A percentile compares a stretch with the other conserved stretches of the same genome.
phyloP scores from a whole-genome alignment of 2,113 vertebrate genomes.

The Sylvia atricapilla region DNA sequence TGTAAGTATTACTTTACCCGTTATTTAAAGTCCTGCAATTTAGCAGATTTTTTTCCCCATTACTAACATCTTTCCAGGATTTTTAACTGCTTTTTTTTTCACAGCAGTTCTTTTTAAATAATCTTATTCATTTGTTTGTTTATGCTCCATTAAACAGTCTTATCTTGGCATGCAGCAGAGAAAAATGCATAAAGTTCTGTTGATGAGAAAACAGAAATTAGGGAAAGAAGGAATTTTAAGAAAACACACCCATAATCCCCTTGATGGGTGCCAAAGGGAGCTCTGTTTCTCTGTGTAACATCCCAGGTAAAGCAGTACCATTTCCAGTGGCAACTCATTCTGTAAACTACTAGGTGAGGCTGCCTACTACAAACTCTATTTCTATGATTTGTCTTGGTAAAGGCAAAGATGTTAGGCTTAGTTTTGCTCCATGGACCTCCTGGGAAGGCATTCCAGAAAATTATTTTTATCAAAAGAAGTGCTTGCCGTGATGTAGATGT shows the following conservation, averaged over 20 bases:
- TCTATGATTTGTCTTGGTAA: neutral
- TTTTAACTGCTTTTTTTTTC: neutral
- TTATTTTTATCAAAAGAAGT: neutral
- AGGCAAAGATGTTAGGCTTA: neutral
- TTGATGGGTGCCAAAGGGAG: neutral
- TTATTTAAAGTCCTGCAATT: neutral
- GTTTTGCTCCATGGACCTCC: neutral
- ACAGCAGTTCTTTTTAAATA: neutral
- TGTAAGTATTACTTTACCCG: neutral
- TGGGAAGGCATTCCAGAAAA: neutral
- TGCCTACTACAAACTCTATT: neutral
- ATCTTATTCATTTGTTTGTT: conserved; percentile 9
- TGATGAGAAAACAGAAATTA: neutral
- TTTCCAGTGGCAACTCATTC: neutral
- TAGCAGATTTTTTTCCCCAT: neutral
- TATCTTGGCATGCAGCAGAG: neutral
- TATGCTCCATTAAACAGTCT: neutral
- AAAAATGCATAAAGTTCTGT: neutral
- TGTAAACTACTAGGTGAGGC: neutral
- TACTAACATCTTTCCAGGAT: neutral
- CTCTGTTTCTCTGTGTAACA: neutral
- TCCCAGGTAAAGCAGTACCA: neutral
- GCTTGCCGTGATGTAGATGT: conserved; percentile 1
- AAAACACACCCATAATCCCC: neutral
- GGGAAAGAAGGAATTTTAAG: neutral